These are phyloP conservation scores for Stigmatopora nigra DNA, from an alignment of 2,113 vertebrate genomes.

Conservation along the genomic window DNA sequence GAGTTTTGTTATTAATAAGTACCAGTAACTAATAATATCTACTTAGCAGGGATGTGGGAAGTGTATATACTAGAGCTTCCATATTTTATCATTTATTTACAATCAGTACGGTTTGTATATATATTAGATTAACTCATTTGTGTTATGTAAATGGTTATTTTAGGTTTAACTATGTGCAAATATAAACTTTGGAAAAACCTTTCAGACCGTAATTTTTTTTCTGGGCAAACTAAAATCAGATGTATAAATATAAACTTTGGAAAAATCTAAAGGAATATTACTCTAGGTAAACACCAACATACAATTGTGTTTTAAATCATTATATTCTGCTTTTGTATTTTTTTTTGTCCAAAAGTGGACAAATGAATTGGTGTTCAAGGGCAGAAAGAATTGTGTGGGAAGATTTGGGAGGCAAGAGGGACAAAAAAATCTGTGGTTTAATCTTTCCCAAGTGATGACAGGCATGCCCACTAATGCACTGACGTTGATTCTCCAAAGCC, in stretches of 20 bases:
- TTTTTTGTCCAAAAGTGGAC: slow-evolving; percentile 20
- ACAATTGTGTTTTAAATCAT: slow-evolving; percentile 3
- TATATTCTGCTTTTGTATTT: neutral
- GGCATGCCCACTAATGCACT: slow-evolving; percentile 15
- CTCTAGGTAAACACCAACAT: neutral
- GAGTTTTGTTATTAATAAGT: too few relatives aligned
- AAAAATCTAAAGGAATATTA: slow-evolving; percentile 6
- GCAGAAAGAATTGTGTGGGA: slow-evolving; percentile 18
- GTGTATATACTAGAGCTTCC: too few relatives aligned
- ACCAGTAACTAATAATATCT: too few relatives aligned
- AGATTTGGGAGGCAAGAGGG: slow-evolving; percentile 41
- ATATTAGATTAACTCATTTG: too few relatives aligned
- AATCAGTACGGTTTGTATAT: too few relatives aligned
- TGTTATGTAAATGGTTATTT: too few relatives aligned
- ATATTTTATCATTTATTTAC: too few relatives aligned
- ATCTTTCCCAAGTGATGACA: slow-evolving; percentile 51
- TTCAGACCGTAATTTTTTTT: too few relatives aligned
- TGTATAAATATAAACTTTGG: neutral
- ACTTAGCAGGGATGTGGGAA: too few relatives aligned
- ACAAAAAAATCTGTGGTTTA: slow-evolving; percentile 61
- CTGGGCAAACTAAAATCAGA: too few relatives aligned
- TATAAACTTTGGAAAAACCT: too few relatives aligned
- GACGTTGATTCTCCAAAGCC: slow-evolving; percentile 29
- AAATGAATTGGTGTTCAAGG: slow-evolving; percentile 9
- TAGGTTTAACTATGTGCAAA: too few relatives aligned